phyloP scores from a whole-genome alignment of 2,113 vertebrate genomes.

The Cervus canadensis region DNA sequence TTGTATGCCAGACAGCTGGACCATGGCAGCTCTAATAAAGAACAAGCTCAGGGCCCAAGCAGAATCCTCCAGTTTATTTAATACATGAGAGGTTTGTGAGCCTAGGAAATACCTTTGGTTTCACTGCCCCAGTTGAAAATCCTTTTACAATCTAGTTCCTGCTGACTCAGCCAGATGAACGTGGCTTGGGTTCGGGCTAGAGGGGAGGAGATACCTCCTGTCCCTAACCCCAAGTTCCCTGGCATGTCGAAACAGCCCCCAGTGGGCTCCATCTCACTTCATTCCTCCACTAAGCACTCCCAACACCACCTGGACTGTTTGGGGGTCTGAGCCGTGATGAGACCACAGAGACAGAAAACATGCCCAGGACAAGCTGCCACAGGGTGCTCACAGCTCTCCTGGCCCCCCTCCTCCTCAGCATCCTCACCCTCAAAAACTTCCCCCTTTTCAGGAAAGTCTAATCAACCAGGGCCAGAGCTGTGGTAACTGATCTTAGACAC shows the following conservation, averaged over 20 bases:
- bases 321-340: not conserved
- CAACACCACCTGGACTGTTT: not conserved
- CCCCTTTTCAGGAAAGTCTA: not conserved
- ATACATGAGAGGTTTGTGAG: conserved; percentile 3
- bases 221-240: not conserved
- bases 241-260: not conserved
- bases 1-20: not conserved
- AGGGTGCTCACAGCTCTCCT: rapidly evolving
- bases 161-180: conserved; percentile 46
- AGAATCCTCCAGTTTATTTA: not conserved
- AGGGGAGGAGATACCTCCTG: not conserved
- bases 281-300: not conserved
- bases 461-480: not conserved
- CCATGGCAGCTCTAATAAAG: not conserved
- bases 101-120: conserved; percentile 53
- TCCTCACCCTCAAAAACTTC: not conserved
- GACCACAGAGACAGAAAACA: not conserved
- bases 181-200: not conserved
- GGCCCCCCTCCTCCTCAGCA: not conserved
- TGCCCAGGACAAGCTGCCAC: not conserved
- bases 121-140: conserved; percentile 25
- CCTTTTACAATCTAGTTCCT: not conserved
- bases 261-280: not conserved
- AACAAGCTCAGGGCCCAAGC: not conserved
- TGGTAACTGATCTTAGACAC: conserved; percentile 47